A percentile compares a stretch with the other conserved stretches of the same genome.
phyloP scores from a whole-genome alignment of 2,888 invertebrate genomes.

The Agriotes lineatus region DNA sequence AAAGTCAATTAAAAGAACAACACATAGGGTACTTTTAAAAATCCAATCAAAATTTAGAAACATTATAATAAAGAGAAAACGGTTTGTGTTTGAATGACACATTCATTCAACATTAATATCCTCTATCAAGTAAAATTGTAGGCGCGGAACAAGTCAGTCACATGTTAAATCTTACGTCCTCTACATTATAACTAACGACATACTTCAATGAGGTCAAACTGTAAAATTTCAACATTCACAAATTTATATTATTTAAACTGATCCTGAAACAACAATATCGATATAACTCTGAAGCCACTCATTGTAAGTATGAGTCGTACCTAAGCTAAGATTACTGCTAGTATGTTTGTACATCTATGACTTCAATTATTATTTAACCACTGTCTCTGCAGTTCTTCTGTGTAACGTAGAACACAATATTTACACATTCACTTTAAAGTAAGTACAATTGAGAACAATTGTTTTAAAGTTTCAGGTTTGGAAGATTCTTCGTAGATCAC shows the following conservation, averaged over 20 bases:
- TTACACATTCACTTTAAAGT: constrained; percentile 37
- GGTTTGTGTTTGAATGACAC: too few relatives aligned
- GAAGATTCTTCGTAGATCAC: constrained; percentile 27
- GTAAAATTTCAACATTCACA: constrained; percentile 2
- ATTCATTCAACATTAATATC: too few relatives aligned
- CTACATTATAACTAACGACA: background rate
- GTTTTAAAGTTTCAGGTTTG: constrained; percentile 14
- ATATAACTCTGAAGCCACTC: background rate
- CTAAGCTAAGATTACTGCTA: background rate
- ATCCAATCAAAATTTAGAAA: background rate
- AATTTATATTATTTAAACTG: background rate
- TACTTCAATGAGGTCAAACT: background rate
- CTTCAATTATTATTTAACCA: background rate
- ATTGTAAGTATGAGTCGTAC: constrained; percentile 9
- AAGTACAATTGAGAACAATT: constrained; percentile 32
- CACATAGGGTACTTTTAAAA: constrained; percentile 17
- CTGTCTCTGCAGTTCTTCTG: constrained; percentile 11
- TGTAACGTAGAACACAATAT: constrained; percentile 6
- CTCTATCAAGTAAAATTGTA: too few relatives aligned
- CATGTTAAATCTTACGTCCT: background rate
- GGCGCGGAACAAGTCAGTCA: background rate
- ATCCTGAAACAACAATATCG: background rate
- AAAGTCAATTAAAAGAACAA: background rate
- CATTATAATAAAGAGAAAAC: too few relatives aligned
- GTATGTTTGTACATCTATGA: constrained; percentile 4